Evolutionary conservation across 2,797 vertebrate genomes (phyloP), one percentile per base, ranked within the genome.

Genomic region (Remorina albescens): DNA sequence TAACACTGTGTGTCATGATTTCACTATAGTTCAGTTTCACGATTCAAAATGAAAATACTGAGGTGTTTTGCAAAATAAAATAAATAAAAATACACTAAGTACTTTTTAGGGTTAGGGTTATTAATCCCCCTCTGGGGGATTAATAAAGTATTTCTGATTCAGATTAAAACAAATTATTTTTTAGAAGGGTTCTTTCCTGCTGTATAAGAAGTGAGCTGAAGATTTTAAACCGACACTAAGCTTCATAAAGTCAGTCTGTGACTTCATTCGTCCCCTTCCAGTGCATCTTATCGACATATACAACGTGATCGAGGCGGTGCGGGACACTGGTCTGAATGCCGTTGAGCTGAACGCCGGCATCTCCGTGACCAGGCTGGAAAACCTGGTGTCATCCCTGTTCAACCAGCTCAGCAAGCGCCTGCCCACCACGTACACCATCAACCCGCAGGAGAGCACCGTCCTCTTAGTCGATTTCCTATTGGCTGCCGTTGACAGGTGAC

Each of bases 301-400:
- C 95, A 96, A 98, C 9, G 96, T 98, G 94, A 98, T 98, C 0
- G 97, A 98, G 94, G 97, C 97, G 66, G 96, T 98, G 88, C 90
- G 97, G 64, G 97, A 98, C 6, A 96, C 96, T 0, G 97, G 97
- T 71, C 95, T 98, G 85, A 98, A 97, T 74, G 94, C 95, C 0
- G 75, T 97, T 66, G 96, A 98, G 57, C 94, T 95, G 6, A 86
- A 86, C 54, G 92, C 95, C 0, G 95, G 95, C 83, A 93, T 97
- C 71, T 96, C 92, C 0, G 95, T 96, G 79, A 95, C 93, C 68
- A 92, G 97, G 15, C 94, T 98, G 28, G 97, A 98, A 65, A 98
- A 97, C 11, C 94, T 98, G 86, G 95, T 97, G 75, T 96, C 96
- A 0, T 97, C 96, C 60, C 88, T 98, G 82, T 98, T 96, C 91